Conservation (phyloP, 2,113 vertebrate genomes). For the Muntiacus muntjak region DNA sequence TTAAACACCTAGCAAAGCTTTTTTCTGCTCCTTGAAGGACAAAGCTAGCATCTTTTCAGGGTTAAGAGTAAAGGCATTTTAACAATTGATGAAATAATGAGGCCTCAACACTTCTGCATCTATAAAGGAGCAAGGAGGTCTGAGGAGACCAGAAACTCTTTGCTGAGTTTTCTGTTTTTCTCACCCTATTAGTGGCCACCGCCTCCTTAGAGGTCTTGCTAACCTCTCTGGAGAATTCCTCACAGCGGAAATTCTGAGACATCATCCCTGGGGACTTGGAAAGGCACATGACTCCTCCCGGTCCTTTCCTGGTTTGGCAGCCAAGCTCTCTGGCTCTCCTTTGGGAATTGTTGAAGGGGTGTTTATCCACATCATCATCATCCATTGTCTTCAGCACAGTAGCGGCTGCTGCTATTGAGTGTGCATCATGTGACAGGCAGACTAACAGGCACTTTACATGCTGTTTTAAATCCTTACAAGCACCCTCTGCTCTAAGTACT, state of each 20-base stretch:
- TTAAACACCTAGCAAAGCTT: neutral
- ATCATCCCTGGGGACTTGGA: neutral
- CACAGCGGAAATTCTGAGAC: neutral
- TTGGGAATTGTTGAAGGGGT: neutral
- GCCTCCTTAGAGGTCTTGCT: neutral
- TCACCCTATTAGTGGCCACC: neutral
- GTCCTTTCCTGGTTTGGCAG: neutral
- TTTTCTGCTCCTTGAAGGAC: neutral
- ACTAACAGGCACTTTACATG: neutral
- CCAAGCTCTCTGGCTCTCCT: neutral
- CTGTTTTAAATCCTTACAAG: conserved; percentile 1
- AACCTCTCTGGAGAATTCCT: neutral
- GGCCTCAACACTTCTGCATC: neutral
- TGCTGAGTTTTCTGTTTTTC: neutral
- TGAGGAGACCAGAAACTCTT: neutral
- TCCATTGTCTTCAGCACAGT: neutral
- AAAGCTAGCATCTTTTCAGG: neutral
- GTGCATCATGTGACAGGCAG: neutral
- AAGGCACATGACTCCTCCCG: neutral
- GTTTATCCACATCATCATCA: neutral
- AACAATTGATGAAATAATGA: neutral
- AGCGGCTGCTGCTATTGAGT: neutral
- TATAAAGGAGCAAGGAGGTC: neutral
- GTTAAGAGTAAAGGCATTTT: conserved; percentile 6
- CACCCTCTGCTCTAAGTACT: neutral